Percentiles rank a stretch among this genome's conserved stretches.
Evolutionary conservation across 1,140 invertebrate species (phyloP).

Genomic region (Lasaia peninsularis): DNA sequence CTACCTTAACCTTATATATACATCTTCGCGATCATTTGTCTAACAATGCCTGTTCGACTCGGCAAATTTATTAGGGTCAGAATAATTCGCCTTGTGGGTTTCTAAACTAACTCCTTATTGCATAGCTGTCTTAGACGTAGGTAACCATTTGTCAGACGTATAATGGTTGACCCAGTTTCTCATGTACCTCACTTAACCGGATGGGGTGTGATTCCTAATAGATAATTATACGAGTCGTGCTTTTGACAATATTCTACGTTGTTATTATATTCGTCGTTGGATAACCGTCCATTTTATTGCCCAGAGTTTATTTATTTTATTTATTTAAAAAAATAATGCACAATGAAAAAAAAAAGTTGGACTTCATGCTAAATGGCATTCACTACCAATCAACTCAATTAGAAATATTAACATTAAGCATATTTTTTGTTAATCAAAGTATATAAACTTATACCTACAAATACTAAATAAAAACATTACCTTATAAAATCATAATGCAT

Average conservation of each 20-base stretch:
- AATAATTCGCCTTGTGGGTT: slow-evolving; percentile 71
- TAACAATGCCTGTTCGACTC: slow-evolving; percentile 69
- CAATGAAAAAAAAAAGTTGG: too few relatives aligned
- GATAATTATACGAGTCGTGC: slow-evolving; percentile 43
- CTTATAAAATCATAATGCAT: too few relatives aligned
- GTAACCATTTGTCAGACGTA: slow-evolving; percentile 69
- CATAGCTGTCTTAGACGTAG: slow-evolving; percentile 59
- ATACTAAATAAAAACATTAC: too few relatives aligned
- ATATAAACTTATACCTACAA: too few relatives aligned
- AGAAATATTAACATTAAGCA: too few relatives aligned
- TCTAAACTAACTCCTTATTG: slow-evolving; percentile 67
- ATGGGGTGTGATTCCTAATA: slow-evolving; percentile 55
- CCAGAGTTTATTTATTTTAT: too few relatives aligned
- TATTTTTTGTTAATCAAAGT: too few relatives aligned
- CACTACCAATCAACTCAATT: too few relatives aligned
- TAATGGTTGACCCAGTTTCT: slow-evolving; percentile 69
- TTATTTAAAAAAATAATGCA: too few relatives aligned
- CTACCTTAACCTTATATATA: slow-evolving; percentile 27
- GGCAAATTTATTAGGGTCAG: slow-evolving; percentile 74
- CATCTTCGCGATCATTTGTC: slow-evolving; percentile 70
- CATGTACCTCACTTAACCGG: slow-evolving; percentile 46
- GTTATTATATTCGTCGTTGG: too few relatives aligned
- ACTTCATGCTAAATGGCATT: too few relatives aligned
- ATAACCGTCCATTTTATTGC: too few relatives aligned
- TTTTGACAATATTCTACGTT: slow-evolving; percentile 21